Evolutionary conservation across 2,888 invertebrate genomes (phyloP), one percentile per base, ranked within the genome.

Genomic region (Cotesia congregata): DNA sequence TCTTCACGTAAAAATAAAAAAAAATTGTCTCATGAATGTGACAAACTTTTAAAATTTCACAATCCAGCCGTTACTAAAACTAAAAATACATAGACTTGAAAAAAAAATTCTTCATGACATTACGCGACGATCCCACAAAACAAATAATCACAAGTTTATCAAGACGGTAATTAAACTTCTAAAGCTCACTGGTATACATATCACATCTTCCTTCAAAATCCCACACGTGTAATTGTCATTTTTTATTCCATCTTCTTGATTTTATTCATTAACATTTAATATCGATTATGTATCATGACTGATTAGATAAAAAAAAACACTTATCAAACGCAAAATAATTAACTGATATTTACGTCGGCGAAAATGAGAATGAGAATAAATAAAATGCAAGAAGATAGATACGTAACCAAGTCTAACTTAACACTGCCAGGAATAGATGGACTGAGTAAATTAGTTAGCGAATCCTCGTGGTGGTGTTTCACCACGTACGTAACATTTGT

Each of bases 351-450:
- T 30, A 30, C 30, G 30, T 30, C 3, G 30, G 30, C 3, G 30
- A 78, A 74, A 74, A 80, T 67, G 79, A 64, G 75, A 77, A 79
- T 79, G 77, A 77, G 74, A 71, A 75, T 70, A 41, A 60, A 61
- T 80, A 75, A 80, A 80, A 72, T 77, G 76, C 69, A 75, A 75
- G 74, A 75, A 82, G 83, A 83, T 80, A 81, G 82, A 77, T 79
- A 79, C 85, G 83, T 85, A 85, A 84, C 87, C 84, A 80, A 82
- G 84, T 83, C 86, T 80, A 83, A 84, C 81, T 83, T 82, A 80
- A 82, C 80, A 88, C 88, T 88, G 88, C 88, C 87, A 87, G 87
- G 88, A 88, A 88, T 88, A 88, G 86, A 87, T 82, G 82, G 84
- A 82, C 82, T 81, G 81, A 83, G 80, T n/a, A 82, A 78, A 80